Evolutionary conservation across 2,113 vertebrate species (phyloP), one percentile per base, ranked within the genome.

Genomic region (Chamaetylas fuelleborni): DNA sequence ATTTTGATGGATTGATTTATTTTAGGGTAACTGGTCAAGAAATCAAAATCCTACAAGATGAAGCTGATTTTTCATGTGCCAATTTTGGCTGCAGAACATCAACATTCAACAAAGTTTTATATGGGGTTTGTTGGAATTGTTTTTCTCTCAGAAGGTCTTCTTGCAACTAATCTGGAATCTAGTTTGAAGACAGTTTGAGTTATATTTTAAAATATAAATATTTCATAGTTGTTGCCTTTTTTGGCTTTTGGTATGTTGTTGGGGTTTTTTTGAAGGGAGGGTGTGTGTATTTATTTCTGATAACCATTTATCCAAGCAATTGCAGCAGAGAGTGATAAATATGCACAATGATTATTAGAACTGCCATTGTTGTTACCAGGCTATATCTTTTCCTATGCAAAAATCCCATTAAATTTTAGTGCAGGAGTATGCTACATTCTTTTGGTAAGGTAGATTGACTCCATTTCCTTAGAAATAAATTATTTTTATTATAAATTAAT

Each of bases 231-330:
- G 1, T 5, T 51, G 24, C 6, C 5, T 53, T 51, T n/a, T 1
- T 26, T 64, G 23, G 4, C 0, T 17, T 43, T 65, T 45, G 11
- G 5, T 40, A 3, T 31, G 38, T 23, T 45, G 31, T 23, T 29
- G 8, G 28, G 48, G 14, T 3, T 26, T 38, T 40, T 25, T 40
- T 7, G 23, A 9, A 16, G 3, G 4, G 3, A 2, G 3, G 11
- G 2, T 2, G 43, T 43, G 43, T 4, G 8, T 11, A 24, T 56
- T 72, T 24, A 45, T 50, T 82, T 74, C 14, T 69, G 8, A 25
- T 29, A 71, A n/a, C 2, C 9, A 66, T 70, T 34, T 43, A 28
- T 43, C 31, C 40, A 71, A 42, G 4, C 12, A 80, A 36, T 25
- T 57, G 25, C 18, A 84, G 18, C 31, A 83, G 19, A 18, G 9